Percentiles rank a stretch among this genome's conserved stretches.
Conservation (phyloP, 2,888 invertebrate species). For the Myathropa florea region DNA sequence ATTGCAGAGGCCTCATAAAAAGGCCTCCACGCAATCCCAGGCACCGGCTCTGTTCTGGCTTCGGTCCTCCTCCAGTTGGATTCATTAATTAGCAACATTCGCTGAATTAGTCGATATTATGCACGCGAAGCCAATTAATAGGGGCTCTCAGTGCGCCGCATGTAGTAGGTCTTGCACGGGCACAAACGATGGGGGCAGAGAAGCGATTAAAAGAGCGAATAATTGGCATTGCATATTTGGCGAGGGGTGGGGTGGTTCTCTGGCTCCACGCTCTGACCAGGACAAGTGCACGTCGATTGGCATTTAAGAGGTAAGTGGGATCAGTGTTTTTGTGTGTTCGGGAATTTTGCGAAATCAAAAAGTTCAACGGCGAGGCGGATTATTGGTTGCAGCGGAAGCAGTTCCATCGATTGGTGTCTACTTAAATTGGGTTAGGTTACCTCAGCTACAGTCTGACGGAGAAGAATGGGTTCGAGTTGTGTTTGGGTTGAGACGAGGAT, state of each 20-base stretch:
- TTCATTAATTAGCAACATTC: constrained; percentile 61
- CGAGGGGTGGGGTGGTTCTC: background rate
- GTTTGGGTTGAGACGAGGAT: no score
- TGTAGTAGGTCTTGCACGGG: constrained; percentile 8
- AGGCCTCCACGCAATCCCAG: background rate
- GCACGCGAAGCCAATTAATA: constrained; percentile 56
- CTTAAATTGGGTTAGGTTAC: background rate
- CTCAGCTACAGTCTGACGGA: background rate
- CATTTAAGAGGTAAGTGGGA: background rate
- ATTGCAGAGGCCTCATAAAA: background rate
- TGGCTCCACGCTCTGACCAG: background rate
- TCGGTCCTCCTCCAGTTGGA: constrained; percentile 14
- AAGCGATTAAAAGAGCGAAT: constrained; percentile 38
- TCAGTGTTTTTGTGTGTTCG: background rate
- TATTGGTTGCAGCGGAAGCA: background rate
- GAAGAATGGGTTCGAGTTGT: background rate
- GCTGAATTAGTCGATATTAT: constrained; percentile 58
- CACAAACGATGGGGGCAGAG: background rate
- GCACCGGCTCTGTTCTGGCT: background rate
- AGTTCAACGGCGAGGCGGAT: constrained; percentile 4
- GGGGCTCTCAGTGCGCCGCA: constrained; percentile 32
- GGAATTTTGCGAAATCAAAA: constrained; percentile 33
- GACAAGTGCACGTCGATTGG: background rate
- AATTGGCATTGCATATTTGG: constrained; percentile 16
- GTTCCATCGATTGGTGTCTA: background rate